Evolutionary conservation across 2,113 vertebrate genomes (phyloP), one percentile per base, ranked within the genome.

Genomic region (Merops nubicus): DNA sequence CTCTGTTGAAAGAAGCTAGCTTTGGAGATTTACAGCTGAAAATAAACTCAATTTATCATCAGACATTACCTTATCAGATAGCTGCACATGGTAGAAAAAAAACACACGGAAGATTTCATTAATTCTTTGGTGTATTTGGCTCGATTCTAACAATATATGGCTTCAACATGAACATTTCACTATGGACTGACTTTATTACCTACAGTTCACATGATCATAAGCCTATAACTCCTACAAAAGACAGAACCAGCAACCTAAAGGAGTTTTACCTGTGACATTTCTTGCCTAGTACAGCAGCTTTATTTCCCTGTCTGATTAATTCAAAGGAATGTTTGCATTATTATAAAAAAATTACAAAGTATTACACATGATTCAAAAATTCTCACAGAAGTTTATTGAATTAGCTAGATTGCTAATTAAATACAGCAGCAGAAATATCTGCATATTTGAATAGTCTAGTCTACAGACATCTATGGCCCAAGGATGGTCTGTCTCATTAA

Each of bases 21-120:
- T 96, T 97, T 94, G 91, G 94, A 98, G 98, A 98, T 98, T 98
- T 98, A 98, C 93, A 95, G 94, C 91, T 84, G 91, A 93, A 98
- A 97, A 98, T 98, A 98, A 98, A 98, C 97, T 96, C 94, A 97
- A 98, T 99, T 98, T 98, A 98, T 99, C 98, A 98, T 98, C 77
- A 97, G 73, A 92, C 84, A 98, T 98, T 98, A 97, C 97, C 92
- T 97, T 98, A 98, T 97, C 96, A 97, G 96, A 96, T 97, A 96
- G 96, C 93, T 98, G 91, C 97, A 97, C 94, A 95, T 6, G 8
- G 91, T 88, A 96, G 94, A 97, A 97, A 96, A 97, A 96, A 97
- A 96, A 78, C 95, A 96, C n/a, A 21, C 22, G 12, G 82, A 36
- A 78, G 57, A 81, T 97, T 98, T 98, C 97, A 99, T 98, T 98